phyloP scores from a whole-genome alignment of 2,113 vertebrate species.

The Benitochromis conjunctus region DNA sequence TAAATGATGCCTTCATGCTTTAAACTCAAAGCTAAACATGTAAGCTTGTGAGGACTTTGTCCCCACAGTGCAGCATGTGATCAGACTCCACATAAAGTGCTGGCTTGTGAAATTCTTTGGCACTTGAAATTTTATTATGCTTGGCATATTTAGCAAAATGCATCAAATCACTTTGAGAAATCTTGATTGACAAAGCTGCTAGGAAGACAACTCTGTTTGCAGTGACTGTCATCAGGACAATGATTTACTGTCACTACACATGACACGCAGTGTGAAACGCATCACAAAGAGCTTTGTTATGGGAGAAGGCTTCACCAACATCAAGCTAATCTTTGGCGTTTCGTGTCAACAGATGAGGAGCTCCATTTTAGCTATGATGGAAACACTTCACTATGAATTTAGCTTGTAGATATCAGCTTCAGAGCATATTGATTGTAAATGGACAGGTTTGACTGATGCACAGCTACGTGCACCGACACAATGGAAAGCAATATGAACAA shows the following conservation, averaged over 20 bases:
- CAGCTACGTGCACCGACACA: not conserved
- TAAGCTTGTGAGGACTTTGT: not conserved
- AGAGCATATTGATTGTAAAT: not conserved
- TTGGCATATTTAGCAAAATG: not conserved
- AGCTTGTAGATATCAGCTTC: not conserved
- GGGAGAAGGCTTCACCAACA: not conserved
- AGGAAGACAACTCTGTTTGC: not conserved
- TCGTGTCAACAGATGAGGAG: not conserved
- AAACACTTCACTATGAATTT: not conserved
- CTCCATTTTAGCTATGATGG: not conserved
- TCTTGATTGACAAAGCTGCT: not conserved
- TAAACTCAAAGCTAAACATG: not conserved
- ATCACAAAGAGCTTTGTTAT: not conserved
- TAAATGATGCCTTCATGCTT: not conserved
- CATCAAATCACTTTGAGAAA: not conserved
- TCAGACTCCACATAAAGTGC: not conserved
- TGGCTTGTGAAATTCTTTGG: not conserved
- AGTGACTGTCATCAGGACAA: not conserved
- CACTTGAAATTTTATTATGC: not conserved
- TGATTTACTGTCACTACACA: not conserved
- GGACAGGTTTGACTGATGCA: not conserved
- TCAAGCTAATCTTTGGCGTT: not conserved
- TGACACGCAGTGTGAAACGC: not conserved
- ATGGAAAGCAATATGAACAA: not conserved
- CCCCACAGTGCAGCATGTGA: not conserved